Base-by-base conservation (phyloP, 2,888 invertebrate genomes). In the Machimus atricapillus region DNA sequence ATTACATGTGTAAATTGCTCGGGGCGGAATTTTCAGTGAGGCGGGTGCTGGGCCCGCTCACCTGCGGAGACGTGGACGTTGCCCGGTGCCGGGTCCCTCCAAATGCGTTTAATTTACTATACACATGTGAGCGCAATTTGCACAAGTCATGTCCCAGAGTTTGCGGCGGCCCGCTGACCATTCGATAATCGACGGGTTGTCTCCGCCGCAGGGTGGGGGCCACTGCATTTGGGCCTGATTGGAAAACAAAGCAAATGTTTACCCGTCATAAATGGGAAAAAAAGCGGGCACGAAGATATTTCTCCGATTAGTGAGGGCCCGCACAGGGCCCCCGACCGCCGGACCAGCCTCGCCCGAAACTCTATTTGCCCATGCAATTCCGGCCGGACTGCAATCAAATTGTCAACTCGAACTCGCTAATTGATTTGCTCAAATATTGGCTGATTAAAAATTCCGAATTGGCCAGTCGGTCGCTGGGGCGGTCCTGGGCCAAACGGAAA, bases 1-100 rank as follows among this genome's bases (percentile, higher is more conserved):
- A 89, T 89, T 89, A 89, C 89, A 89, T 89, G 89, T 89, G 89
- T 89, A 89, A 89, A 89, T 89, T 89, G 89, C 88, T 88, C 81
- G 66, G 56, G 66, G 86, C 86, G 27, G 85, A 85, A 52, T 85
- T n/a, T 46, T 74, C 83, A 78, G 19, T 27, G 79, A 23, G 52
- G 46, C 56, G 40, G 34, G 27, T 23, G 40, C 23, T 27, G 9
- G 43, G 43, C 43, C 43, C 16, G 12, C 52, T 9, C 85, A 76
- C 76, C 77, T 76, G 46, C 56, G 19, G 43, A 79, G 56, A 27
- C 58, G 76, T 58, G 74, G 58, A 86, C 83, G 66, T 7, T 66
- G 66, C 14, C 66, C 23, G 66, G 43, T 79, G 78, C 81, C 34
- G 34, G 34, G 34, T 34, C 34, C 34, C 66, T 82, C 87, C 85